phyloP scores from a whole-genome alignment of 2,888 invertebrate species.

The Protophormia terraenovae region DNA sequence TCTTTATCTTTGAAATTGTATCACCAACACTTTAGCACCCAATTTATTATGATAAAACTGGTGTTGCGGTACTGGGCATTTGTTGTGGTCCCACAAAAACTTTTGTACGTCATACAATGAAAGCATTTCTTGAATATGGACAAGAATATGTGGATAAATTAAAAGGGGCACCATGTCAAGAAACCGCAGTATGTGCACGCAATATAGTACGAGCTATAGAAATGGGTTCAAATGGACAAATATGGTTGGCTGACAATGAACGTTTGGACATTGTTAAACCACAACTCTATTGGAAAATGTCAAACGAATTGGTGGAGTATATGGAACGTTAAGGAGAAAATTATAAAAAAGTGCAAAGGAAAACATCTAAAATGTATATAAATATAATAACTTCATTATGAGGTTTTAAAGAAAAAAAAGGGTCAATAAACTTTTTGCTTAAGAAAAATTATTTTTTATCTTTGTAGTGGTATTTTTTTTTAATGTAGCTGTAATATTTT shows the following conservation, averaged over 20 bases:
- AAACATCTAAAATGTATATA: neutral
- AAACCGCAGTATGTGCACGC: constrained; percentile 73
- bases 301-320: constrained; percentile 31
- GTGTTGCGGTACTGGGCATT: constrained; percentile 76
- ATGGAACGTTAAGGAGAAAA: constrained; percentile 12
- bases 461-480: neutral
- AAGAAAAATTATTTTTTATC: constrained; percentile 9
- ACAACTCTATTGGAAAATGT: constrained; percentile 74
- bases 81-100: constrained; percentile 77
- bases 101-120: constrained; percentile 71
- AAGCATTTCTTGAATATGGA: constrained; percentile 72
- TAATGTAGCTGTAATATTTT: constrained; percentile 28
- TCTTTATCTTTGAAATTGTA: constrained; percentile 17
- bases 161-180: constrained; percentile 58
- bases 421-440: constrained; percentile 63
- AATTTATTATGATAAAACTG: constrained; percentile 70
- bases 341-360: neutral
- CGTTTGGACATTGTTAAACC: constrained; percentile 73
- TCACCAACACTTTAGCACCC: constrained; percentile 50
- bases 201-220: constrained; percentile 77
- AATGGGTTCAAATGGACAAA: constrained; percentile 74
- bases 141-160: constrained; percentile 68
- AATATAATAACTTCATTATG: constrained; percentile 2
- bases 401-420: constrained; percentile 12
- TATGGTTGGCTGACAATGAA: constrained; percentile 78